A percentile compares a stretch with the other conserved stretches of the same genome.
Evolutionary conservation across 1,140 invertebrate genomes (phyloP).

Genomic region (Drosophila busckii): DNA sequence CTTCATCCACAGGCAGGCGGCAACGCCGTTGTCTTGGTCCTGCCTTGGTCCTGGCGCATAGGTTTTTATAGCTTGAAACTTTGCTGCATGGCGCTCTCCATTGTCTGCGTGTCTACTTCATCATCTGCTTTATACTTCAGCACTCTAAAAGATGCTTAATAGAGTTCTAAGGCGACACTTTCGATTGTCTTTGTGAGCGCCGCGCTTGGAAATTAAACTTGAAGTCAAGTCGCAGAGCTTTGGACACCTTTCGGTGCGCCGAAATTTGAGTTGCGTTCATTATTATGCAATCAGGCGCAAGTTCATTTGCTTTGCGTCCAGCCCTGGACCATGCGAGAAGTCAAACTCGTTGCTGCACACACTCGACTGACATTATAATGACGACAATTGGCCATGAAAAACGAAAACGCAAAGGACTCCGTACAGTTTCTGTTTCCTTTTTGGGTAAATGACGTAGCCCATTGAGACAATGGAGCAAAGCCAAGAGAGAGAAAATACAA

Average conservation of each 20-base stretch:
- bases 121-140: slow-evolving; percentile 56
- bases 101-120: slow-evolving; percentile 54
- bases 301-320: slow-evolving; percentile 17
- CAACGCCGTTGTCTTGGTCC: slow-evolving; percentile 13
- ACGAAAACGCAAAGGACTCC: slow-evolving; percentile 30
- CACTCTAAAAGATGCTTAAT: slow-evolving; percentile 74
- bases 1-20: slow-evolving; percentile 58
- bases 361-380: slow-evolving; percentile 59
- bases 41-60: slow-evolving; percentile 34
- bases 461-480: slow-evolving; percentile 45
- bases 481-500: slow-evolving; percentile 57
- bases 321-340: slow-evolving; percentile 12
- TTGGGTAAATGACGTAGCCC: slow-evolving; percentile 35
- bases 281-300: background rate
- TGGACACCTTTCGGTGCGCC: slow-evolving; percentile 4
- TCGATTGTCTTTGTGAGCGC: slow-evolving; percentile 68
- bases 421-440: slow-evolving; percentile 17
- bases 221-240: slow-evolving; percentile 32
- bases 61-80: slow-evolving; percentile 45
- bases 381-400: slow-evolving; percentile 46
- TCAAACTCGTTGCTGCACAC: slow-evolving; percentile 22
- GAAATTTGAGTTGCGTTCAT: slow-evolving; percentile 15
- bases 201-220: slow-evolving; percentile 67
- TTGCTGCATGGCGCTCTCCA: slow-evolving; percentile 35
- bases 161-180: slow-evolving; percentile 76